Conservation (phyloP, 2,797 vertebrate species). For the Hippoglossus hippoglossus region DNA sequence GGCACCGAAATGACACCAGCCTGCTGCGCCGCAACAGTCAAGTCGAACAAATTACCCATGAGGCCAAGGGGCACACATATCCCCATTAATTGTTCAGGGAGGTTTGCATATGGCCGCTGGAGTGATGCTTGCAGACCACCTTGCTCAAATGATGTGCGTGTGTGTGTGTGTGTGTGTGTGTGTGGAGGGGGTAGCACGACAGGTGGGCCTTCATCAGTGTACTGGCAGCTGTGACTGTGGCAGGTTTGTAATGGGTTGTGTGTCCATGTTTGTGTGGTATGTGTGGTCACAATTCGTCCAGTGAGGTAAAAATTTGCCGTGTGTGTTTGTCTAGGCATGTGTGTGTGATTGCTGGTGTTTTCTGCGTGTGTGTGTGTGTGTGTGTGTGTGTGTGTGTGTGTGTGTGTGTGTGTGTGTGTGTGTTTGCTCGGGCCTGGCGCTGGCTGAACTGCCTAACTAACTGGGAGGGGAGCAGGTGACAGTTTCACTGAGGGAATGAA, state of each 20-base stretch:
- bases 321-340: constrained; percentile 43
- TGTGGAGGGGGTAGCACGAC: constrained; percentile 75
- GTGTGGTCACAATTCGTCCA: constrained; percentile 74
- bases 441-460: constrained; percentile 75
- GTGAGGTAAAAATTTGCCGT: constrained; percentile 62
- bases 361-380: neutral
- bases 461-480: constrained; percentile 86
- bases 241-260: constrained; percentile 79
- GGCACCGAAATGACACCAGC: constrained; percentile 59
- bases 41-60: constrained; percentile 79
- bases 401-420: constrained; percentile 43
- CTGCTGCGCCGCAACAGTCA: constrained; percentile 65
- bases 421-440: constrained; percentile 62
- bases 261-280: constrained; percentile 48
- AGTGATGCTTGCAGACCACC: constrained; percentile 80
- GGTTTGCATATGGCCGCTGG: constrained; percentile 83
- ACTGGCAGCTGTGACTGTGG: constrained; percentile 87
- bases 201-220: constrained; percentile 87
- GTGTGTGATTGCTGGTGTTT: constrained; percentile 48
- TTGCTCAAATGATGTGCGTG: constrained; percentile 66
- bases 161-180: constrained; percentile 43
- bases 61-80: constrained; percentile 78
- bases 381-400: constrained; percentile 48
- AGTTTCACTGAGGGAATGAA: constrained; percentile 83
- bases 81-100: constrained; percentile 85